A percentile compares a stretch with the other conserved stretches of the same genome.
phyloP scores from a whole-genome alignment of 2,888 invertebrate genomes.

The Caradrina kadenii region DNA sequence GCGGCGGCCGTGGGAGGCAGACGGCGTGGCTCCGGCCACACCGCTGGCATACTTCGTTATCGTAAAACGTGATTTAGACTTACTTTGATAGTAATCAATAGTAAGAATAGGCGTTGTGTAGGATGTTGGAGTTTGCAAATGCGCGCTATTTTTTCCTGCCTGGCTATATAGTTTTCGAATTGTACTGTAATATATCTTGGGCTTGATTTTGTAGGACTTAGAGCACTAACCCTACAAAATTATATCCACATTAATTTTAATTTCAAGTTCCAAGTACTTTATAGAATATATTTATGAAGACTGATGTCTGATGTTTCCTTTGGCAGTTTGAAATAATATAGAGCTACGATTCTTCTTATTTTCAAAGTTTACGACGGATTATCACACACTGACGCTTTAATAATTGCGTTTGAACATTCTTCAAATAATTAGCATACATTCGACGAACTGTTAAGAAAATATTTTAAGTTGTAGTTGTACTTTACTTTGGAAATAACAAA shows the following conservation, averaged over 20 bases:
- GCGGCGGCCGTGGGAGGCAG: constrained; percentile 87
- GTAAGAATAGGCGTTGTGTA: constrained; percentile 40
- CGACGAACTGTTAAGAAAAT: too few species aligned
- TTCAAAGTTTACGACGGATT: too few species aligned
- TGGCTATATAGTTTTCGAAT: constrained; percentile 10
- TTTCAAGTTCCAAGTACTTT: not conserved
- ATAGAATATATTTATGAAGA: not conserved
- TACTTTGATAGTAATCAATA: constrained; percentile 57
- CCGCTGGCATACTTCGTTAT: constrained; percentile 71
- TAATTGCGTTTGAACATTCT: too few species aligned
- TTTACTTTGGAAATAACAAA: too few species aligned
- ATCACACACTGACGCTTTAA: too few species aligned
- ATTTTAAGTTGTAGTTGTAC: too few species aligned
- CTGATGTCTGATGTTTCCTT: not conserved
- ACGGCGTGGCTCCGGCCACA: constrained; percentile 86
- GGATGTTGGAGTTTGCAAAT: constrained; percentile 14
- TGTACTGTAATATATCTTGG: constrained; percentile 23
- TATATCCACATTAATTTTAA: not conserved
- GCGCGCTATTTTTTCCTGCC: constrained; percentile 5
- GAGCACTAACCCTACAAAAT: too few species aligned
- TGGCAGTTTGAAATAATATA: not conserved
- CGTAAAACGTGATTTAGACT: constrained; percentile 67
- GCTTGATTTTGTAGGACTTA: not conserved
- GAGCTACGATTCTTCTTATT: too few species aligned
- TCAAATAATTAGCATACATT: too few species aligned